Base-by-base conservation (phyloP, 2,888 invertebrate genomes). In the Cheilosia soror region DNA sequence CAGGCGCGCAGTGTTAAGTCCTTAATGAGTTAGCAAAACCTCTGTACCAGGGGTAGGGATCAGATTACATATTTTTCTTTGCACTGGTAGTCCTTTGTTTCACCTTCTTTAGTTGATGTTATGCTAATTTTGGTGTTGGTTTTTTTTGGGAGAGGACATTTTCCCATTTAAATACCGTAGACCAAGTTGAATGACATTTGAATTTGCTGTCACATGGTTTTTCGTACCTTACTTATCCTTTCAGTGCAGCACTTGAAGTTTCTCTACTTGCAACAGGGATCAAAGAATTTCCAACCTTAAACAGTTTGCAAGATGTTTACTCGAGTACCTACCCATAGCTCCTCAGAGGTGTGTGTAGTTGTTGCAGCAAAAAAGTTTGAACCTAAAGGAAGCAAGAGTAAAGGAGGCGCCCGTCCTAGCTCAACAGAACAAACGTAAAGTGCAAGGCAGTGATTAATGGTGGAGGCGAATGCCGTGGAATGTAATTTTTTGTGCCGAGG, bases 361-460 rank as follows among this genome's bases (percentile, higher is more conserved):
- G 40, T 20, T 62, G 29, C n/a, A 42, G 15, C 37, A 20, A 68
- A 77, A 68, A 77, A 53, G 75, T 29, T 40, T 20, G 60, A 66
- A 66, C 58, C 55, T 40, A 53, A 60, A 69, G 68, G 51, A 20
- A 49, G 68, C 20, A 11, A 20, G 11, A 42, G 44, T 7, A 77
- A 51, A 51, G 58, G 40, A 51, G 11, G 20, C 1, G 20, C 2
- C 0, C 37, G 11, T 11, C 37, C 37, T 25, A 47, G 68, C 42
- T 42, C 44, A 57, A 57, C 25, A 44, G 68, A 55, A 55, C 44
- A 33, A 44, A 68, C 44, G 13, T 13, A 68, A 68, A 55, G 68
- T 68, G 68, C 55, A 68, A 57, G 57, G 44, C 44, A 44, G 57
- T 57, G 68, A 68, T 68, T 42, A 68, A 68, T 68, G 68, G 44